Evolutionary conservation across 2,113 vertebrate genomes (phyloP).

Genomic region (Thalassoma bifasciatum): DNA sequence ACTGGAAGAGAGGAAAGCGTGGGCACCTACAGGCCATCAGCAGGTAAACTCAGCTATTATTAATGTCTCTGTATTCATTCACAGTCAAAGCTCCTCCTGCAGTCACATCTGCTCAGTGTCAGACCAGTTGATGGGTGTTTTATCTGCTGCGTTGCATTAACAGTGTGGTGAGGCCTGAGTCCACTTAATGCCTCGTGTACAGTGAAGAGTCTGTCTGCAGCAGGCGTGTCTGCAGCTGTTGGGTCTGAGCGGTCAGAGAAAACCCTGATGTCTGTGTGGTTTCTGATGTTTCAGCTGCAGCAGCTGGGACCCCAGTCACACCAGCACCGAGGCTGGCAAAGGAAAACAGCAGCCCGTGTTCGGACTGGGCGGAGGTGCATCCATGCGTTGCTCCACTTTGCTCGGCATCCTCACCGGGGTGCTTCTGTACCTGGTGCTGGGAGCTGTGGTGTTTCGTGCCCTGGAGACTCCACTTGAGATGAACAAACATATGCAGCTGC

Average conservation of each 20-base stretch:
- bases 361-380: constrained; percentile 49
- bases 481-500: constrained; percentile 74
- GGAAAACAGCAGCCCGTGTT: constrained; percentile 50
- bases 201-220: constrained; percentile 31
- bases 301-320: constrained; percentile 66
- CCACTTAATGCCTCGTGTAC: constrained; percentile 53
- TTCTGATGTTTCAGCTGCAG: constrained; percentile 65
- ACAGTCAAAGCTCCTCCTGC: neutral
- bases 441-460: constrained; percentile 87
- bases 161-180: constrained; percentile 36
- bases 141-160: constrained; percentile 30
- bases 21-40: constrained; percentile 40
- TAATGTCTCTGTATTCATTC: neutral
- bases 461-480: constrained; percentile 86
- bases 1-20: constrained; percentile 76
- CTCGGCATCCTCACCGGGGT: constrained; percentile 85
- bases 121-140: constrained; percentile 4
- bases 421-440: constrained; percentile 89
- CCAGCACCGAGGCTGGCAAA: constrained; percentile 39
- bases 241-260: constrained; percentile 19
- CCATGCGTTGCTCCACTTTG: constrained; percentile 89
- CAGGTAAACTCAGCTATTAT: constrained; percentile 58
- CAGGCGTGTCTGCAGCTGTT: constrained; percentile 7
- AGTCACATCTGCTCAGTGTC: constrained; percentile 10
- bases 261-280: constrained; percentile 38